Evolutionary conservation across 2,888 invertebrate genomes (phyloP).

Genomic region (Limnephilus marmoratus): DNA sequence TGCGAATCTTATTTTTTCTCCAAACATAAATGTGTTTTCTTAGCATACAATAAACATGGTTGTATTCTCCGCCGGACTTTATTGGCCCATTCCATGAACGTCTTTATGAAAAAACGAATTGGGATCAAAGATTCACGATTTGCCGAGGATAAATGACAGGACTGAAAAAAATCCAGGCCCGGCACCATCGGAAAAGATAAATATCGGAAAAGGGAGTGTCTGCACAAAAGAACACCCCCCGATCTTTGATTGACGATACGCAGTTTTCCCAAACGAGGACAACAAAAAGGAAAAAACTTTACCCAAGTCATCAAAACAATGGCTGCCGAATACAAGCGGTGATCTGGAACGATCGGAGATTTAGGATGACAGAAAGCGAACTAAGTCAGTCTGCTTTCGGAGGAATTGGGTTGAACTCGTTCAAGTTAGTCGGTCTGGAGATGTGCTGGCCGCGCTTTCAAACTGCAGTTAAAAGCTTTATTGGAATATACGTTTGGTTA

Average conservation of each 20-base stretch:
- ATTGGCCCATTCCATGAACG: slow-evolving; percentile 3
- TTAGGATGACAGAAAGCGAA: neutral
- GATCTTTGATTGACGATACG: slow-evolving; percentile 55
- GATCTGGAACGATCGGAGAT: slow-evolving; percentile 26
- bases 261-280: slow-evolving; percentile 32
- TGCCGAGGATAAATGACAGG: slow-evolving; percentile 1
- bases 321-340: slow-evolving; percentile 25
- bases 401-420: neutral
- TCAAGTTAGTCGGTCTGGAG: neutral
- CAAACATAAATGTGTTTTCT: neutral
- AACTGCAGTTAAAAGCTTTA: neutral
- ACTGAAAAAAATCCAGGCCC: slow-evolving; percentile 13
- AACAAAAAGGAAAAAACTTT: slow-evolving; percentile 46
- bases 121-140: slow-evolving; percentile 3
- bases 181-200: slow-evolving; percentile 41
- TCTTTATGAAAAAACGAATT: slow-evolving; percentile 6
- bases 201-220: slow-evolving; percentile 44
- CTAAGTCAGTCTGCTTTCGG: neutral
- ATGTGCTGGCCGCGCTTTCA: neutral
- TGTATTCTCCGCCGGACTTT: neutral
- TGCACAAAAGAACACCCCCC: slow-evolving; percentile 15
- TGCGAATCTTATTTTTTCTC: neutral
- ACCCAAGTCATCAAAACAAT: slow-evolving; percentile 56
- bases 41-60: neutral
- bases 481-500: neutral